Base-by-base conservation (phyloP, 2,888 invertebrate genomes). In the Thyatira batis region DNA sequence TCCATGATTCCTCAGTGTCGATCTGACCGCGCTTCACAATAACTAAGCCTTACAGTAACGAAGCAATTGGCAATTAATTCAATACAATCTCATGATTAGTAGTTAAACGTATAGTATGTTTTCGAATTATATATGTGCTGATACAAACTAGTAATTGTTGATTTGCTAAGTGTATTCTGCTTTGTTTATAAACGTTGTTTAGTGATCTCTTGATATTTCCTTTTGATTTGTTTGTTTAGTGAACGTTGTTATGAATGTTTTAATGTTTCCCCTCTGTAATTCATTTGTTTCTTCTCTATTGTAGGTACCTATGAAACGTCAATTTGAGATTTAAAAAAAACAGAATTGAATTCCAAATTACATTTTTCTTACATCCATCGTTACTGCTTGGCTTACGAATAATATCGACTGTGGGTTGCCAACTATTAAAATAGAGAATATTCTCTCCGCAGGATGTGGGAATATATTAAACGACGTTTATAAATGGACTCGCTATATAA, bases 101-200 rank as follows among this genome's bases (percentile, higher is more conserved):
- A 58, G 52, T 57, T 56, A 53, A 45, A 9, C n/a, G 33, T 33
- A 23, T 21, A 45, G 53, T 50, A 45, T 51, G 44, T 45, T 30
- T 49, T 21, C 51, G 51, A 55, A 50, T 44, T 39, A 39, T 65
- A 53, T 65, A 54, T 63, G 58, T 63, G 61, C 60, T 59, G 56
- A 58, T 60, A 50, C 58, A 54, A 48, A 20, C 20, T 48, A 54
- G 61, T 62, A 23, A 27, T 30, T 28, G 49, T 53, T 61, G 49
- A 57, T 69, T 63, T 61, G 57, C 55, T 59, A 48, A 44, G 30
- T 60, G 49, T 62, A 59, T 66, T 54, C 45, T 48, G 46, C 50
- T 39, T 51, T 49, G 11, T 50, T 52, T 58, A 52, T 56, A 49
- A 57, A 67, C 58, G 59, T 60, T 54, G 63, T 59, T 69, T 60